Evolutionary conservation across 2,113 vertebrate species (phyloP).

Genomic region (Miniopterus natalensis): DNA sequence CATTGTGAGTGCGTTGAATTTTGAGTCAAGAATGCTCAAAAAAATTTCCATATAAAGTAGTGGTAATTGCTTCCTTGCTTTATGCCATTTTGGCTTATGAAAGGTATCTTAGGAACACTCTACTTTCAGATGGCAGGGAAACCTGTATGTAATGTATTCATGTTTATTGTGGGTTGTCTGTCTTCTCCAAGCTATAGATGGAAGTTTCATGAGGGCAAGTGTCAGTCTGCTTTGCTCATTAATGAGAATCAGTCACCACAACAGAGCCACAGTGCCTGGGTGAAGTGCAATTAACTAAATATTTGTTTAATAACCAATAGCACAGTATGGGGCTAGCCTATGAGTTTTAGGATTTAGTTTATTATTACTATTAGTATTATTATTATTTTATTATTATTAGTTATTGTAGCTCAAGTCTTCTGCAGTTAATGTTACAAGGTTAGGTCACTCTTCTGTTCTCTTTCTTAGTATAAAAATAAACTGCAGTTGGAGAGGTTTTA

Average conservation of each 20-base stretch:
- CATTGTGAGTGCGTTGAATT: not conserved
- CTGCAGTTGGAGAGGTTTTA: not conserved
- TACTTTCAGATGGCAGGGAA: not conserved
- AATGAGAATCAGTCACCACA: not conserved
- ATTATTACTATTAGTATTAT: not conserved
- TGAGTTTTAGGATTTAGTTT: not conserved
- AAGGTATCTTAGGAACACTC: not conserved
- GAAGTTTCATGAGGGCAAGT: not conserved
- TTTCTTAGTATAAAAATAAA: not conserved
- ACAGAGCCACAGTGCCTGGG: not conserved
- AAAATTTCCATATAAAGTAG: not conserved
- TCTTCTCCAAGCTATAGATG: not conserved
- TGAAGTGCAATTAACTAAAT: not conserved
- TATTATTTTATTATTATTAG: not conserved
- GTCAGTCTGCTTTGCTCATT: not conserved
- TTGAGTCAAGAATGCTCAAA: not conserved
- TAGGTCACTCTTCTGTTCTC: not conserved
- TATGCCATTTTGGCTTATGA: not conserved
- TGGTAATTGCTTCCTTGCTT: not conserved
- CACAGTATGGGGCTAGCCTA: not conserved
- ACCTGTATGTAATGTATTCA: not conserved
- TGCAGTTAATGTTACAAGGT: not conserved
- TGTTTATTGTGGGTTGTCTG: not conserved
- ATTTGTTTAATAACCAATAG: not conserved
- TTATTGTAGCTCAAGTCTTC: not conserved